These are phyloP conservation scores for Psammodynastes pulverulentus DNA, from an alignment of 2,113 vertebrate species.

Conservation along the genomic window DNA sequence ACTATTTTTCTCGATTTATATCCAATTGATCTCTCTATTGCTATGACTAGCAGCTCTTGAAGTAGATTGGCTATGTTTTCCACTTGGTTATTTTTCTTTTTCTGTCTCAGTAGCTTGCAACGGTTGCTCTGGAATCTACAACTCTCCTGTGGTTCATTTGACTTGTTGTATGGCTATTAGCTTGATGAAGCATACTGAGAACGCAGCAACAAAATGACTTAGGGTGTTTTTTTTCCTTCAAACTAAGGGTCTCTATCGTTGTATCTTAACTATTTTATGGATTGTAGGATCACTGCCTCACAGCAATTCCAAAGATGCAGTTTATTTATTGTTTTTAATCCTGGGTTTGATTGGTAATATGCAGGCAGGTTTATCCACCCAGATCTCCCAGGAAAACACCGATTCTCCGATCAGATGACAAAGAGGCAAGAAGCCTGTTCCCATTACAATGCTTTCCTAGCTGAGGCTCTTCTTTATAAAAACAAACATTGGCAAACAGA, in stretches of 20 bases:
- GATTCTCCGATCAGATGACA: neutral
- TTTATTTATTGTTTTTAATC: neutral
- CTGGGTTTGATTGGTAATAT: neutral
- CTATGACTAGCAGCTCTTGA: constrained; percentile 3
- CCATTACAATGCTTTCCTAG: neutral
- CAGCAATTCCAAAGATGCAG: neutral
- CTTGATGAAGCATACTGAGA: neutral
- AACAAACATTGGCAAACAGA: neutral
- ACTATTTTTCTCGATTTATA: constrained; percentile 40
- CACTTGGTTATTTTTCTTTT: neutral
- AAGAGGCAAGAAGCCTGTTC: neutral
- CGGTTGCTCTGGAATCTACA: neutral
- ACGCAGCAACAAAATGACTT: neutral
- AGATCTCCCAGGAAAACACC: neutral
- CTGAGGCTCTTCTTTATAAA: neutral
- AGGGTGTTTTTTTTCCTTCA: neutral
- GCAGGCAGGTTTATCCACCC: neutral
- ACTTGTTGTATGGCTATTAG: neutral
- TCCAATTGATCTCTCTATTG: constrained; percentile 27
- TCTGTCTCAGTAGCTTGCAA: neutral
- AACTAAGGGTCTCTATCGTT: neutral
- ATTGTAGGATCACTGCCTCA: neutral
- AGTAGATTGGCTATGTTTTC: constrained; percentile 43
- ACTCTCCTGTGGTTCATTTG: neutral
- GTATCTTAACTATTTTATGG: neutral